Evolutionary conservation across 2,888 invertebrate genomes (phyloP).

Genomic region (Pseudolycoriella hygida): DNA sequence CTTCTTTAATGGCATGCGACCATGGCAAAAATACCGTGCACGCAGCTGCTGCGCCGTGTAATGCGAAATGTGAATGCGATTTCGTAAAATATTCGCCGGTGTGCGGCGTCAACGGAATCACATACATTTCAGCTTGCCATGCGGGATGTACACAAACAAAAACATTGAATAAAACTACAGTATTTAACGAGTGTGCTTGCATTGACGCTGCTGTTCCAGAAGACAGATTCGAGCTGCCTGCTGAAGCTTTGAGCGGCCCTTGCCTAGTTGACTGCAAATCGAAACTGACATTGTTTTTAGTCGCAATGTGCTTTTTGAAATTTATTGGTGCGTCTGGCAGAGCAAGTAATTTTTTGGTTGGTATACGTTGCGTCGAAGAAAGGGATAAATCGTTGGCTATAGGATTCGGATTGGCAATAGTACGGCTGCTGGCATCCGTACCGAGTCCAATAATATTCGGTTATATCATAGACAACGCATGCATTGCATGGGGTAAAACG

Average conservation of each 20-base stretch:
- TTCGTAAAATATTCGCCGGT: conserved; percentile 57
- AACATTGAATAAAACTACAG: conserved; percentile 29
- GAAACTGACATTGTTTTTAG: conserved; percentile 35
- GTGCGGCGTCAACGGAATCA: conserved; percentile 43
- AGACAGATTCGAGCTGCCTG: conserved; percentile 19
- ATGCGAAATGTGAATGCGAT: conserved; percentile 46
- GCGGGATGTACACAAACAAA: conserved; percentile 46
- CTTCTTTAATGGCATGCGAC: not conserved
- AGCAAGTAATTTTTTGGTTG: conserved; percentile 42
- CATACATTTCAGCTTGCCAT: conserved; percentile 64
- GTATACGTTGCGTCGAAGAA: conserved; percentile 47
- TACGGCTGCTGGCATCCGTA: conserved; percentile 53
- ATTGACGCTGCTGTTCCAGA: conserved; percentile 1
- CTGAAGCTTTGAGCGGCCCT: conserved; percentile 30
- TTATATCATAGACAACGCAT: conserved; percentile 42
- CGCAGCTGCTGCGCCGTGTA: conserved; percentile 29
- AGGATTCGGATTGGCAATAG: conserved; percentile 48
- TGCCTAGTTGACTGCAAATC: conserved; percentile 39
- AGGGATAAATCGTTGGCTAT: conserved; percentile 55
- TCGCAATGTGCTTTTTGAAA: conserved; percentile 38
- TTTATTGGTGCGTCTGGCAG: conserved; percentile 40
- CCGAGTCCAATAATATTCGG: conserved; percentile 64
- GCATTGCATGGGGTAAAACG: conserved; percentile 55
- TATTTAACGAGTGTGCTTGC: conserved; percentile 7
- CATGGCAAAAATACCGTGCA: not conserved